Percentiles rank a stretch among this genome's conserved stretches.
These are phyloP conservation scores for Passer domesticus DNA, from an alignment of 2,113 vertebrate genomes.

Conservation along the genomic window DNA sequence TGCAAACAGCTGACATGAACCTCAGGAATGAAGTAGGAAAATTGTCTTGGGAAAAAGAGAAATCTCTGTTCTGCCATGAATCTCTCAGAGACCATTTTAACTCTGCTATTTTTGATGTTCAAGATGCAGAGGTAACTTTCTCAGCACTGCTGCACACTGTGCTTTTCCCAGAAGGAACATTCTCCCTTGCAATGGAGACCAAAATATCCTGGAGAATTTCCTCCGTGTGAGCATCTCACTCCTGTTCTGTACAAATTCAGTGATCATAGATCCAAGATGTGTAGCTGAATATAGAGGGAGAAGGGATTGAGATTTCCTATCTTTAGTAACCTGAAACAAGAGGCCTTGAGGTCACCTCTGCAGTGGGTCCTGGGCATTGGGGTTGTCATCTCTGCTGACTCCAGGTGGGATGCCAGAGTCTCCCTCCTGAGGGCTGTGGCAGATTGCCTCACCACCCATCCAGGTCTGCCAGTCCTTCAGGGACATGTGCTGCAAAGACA, in stretches of 20 bases:
- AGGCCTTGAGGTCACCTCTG: accelerated
- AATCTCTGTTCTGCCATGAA: not conserved
- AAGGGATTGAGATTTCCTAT: not conserved
- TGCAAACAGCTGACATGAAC: not conserved
- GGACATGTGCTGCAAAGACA: not conserved
- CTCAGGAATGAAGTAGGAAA: not conserved
- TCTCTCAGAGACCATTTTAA: not conserved
- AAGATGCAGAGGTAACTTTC: not conserved
- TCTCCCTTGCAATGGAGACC: not conserved
- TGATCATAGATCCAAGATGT: not conserved
- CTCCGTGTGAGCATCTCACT: not conserved
- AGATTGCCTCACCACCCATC: not conserved
- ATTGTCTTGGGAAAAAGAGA: not conserved
- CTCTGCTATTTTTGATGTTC: not conserved
- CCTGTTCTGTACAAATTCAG: not conserved
- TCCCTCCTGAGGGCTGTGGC: not conserved
- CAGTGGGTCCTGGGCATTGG: accelerated
- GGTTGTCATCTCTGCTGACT: not conserved
- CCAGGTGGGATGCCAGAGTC: not conserved
- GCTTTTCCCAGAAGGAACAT: not conserved
- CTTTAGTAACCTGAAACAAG: not conserved
- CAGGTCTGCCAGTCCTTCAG: not conserved
- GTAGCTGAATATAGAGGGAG: not conserved
- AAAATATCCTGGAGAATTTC: conserved; percentile 34
- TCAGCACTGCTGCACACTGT: not conserved